Conservation (phyloP, 2,113 vertebrate genomes). For the Xiphophorus maculatus region DNA sequence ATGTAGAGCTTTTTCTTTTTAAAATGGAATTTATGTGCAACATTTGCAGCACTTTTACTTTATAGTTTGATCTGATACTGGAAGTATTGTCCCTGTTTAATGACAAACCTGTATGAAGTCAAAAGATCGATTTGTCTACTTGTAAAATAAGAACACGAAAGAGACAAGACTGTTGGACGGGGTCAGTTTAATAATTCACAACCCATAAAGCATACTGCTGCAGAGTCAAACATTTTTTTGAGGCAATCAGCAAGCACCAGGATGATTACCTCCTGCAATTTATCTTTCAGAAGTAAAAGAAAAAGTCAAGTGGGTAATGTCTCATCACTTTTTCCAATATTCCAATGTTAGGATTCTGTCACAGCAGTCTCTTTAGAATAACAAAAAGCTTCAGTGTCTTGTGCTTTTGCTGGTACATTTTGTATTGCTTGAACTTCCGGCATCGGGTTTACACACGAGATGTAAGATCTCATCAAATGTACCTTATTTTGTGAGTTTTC, state of each 20-base stretch:
- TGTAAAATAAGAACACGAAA: slow-evolving; percentile 12
- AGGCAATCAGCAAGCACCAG: fast-evolving
- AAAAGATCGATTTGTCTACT: not conserved
- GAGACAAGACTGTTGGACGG: slow-evolving; percentile 6
- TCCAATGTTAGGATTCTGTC: not conserved
- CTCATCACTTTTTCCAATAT: not conserved
- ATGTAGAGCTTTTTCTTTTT: not conserved
- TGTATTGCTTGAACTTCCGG: too few relatives aligned
- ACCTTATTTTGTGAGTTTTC: too few relatives aligned
- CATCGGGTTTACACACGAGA: too few relatives aligned
- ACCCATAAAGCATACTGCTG: not conserved
- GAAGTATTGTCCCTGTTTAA: too few relatives aligned
- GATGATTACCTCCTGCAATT: not conserved
- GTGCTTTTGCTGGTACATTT: too few relatives aligned
- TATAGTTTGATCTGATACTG: not conserved
- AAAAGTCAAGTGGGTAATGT: not conserved
- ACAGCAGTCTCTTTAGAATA: not conserved
- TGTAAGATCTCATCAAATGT: too few relatives aligned
- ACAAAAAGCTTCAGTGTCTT: not conserved
- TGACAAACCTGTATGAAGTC: not conserved
- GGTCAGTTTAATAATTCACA: slow-evolving; percentile 14
- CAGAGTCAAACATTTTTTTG: not conserved
- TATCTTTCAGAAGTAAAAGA: not conserved
- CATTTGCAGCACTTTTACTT: not conserved
- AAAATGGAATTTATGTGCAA: not conserved